Conservation (phyloP, 2,888 invertebrate genomes). For the Furcula furcula region DNA sequence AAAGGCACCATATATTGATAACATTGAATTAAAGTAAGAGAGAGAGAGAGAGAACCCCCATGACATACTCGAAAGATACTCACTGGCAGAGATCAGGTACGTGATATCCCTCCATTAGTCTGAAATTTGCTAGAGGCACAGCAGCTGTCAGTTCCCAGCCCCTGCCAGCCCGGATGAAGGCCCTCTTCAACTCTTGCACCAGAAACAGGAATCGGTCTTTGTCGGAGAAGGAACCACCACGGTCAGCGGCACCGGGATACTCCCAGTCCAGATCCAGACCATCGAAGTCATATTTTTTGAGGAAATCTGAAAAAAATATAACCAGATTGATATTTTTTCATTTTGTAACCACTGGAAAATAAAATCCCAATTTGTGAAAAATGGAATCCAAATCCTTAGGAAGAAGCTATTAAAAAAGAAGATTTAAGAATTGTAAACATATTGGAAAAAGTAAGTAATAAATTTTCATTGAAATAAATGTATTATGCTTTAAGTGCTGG, state of each 20-base stretch:
- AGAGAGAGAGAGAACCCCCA: too few relatives aligned
- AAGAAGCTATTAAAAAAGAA: too few relatives aligned
- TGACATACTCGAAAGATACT: too few relatives aligned
- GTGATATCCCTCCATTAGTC: slow-evolving; percentile 94
- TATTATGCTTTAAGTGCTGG: too few relatives aligned
- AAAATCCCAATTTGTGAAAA: too few relatives aligned
- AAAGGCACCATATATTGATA: too few relatives aligned
- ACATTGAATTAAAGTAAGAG: too few relatives aligned
- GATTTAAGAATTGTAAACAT: too few relatives aligned
- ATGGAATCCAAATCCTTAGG: too few relatives aligned
- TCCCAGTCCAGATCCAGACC: slow-evolving; percentile 96
- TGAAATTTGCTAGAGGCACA: slow-evolving; percentile 92
- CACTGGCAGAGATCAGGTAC: slow-evolving; percentile 94
- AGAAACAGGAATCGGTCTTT: slow-evolving; percentile 91
- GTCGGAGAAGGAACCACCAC: slow-evolving; percentile 92
- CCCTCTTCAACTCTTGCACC: slow-evolving; percentile 90
- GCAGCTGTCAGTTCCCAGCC: slow-evolving; percentile 95
- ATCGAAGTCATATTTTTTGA: slow-evolving; percentile 90
- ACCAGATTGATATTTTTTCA: neutral
- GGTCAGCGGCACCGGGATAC: slow-evolving; percentile 93
- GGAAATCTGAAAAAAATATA: slow-evolving; percentile 78
- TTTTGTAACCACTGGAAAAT: too few relatives aligned
- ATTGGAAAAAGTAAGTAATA: too few relatives aligned
- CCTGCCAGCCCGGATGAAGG: slow-evolving; percentile 87
- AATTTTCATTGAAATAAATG: too few relatives aligned